Base-by-base conservation (phyloP, 2,888 invertebrate species). In the Resseliella maxima region DNA sequence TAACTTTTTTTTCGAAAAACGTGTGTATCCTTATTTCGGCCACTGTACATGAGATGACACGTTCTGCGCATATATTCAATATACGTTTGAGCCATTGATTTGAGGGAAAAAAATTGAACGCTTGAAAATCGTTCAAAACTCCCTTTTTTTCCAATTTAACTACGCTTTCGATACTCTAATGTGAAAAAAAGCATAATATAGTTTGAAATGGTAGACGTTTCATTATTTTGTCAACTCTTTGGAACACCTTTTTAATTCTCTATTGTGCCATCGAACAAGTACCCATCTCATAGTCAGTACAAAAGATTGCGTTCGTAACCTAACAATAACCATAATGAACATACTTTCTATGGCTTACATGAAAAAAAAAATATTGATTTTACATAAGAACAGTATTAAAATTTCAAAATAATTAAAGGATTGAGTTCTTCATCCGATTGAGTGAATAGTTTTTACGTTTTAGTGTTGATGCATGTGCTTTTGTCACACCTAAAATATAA, bases 371-470 rank as follows among this genome's bases (percentile, higher is more conserved):
- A 24, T 24, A 59, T 59, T 59, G 59, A 59, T 59, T 59, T 59
- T 24, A 24, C 46, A 59, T 59, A 59, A 6, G 24, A n/a, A 6
- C 15, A 59, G 59, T 50, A 59, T n/a, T 6, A 24, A 59, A 59
- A 59, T 24, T 24, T 59, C 59, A 59, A 59, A 59, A 24, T 59
- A 59, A 59, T 59, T 59, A 59, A 59, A 59, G 24, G 59, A 59
- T 59, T 24, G 12, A 41, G 46, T 50, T 8, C 46, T 18, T 18
- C 50, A 50, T 50, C 15, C 15, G 15, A 18, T 50, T 50, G 41
- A 41, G 6, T 41, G 41, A n/a, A 41, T 41, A 41, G 41, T 41
- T 41, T 41, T 41, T 41, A 12, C 12, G 12, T 41, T 41, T 41
- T 41, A 8, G 41, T n/a, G n/a, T n/a, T n/a, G 41, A 41, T 50